Evolutionary conservation across 2,888 invertebrate species (phyloP), one percentile per base, ranked within the genome.

Genomic region (Amiota communis): DNA sequence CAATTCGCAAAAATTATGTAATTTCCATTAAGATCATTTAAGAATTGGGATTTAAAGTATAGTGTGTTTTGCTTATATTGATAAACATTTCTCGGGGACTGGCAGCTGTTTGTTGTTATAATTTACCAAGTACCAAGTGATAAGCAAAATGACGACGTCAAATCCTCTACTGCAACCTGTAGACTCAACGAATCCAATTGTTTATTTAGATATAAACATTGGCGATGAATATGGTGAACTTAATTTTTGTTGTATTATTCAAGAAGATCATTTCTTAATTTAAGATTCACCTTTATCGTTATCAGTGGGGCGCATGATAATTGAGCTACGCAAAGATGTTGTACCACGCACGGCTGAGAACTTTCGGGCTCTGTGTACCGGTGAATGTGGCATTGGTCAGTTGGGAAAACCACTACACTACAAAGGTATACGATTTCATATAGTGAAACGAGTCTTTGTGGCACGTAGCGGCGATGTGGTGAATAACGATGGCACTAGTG

Each of bases 321-420:
- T 98, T 86, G 96, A 98, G 90, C 91, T 98, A 73, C 95, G 94
- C 88, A 94, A 93, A 85, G 93, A 97, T 91, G 90, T 94, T 71
- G 96, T 95, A 75, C 98, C 98, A 36, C 94, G 92, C 87, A 96
- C 97, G 4, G 95, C 94, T 64, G 97, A 98, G 90, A 98, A 98
- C 90, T 98, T 98, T 88, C 92, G 97, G 79, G 94, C 94, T 1
- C 90, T 99, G 1, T 98, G 98, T 87, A 98, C 98, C 0, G 98
- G 98, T 3, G 97, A 98, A 89, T 94, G 92, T 77, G 97, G 97
- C 1, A 92, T 77, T 1, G 96, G 96, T 0, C 84, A 83, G 20
- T 84, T 90, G 80, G 93, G 93, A 3, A 95, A 94, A 86, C 93
- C 93, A 4, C 91, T 99, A 63, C 95, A 96, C 89, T 98, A 95